These are phyloP conservation scores for Actinemys pallida DNA, from an alignment of 2,113 vertebrate genomes.

Conservation along the genomic window DNA sequence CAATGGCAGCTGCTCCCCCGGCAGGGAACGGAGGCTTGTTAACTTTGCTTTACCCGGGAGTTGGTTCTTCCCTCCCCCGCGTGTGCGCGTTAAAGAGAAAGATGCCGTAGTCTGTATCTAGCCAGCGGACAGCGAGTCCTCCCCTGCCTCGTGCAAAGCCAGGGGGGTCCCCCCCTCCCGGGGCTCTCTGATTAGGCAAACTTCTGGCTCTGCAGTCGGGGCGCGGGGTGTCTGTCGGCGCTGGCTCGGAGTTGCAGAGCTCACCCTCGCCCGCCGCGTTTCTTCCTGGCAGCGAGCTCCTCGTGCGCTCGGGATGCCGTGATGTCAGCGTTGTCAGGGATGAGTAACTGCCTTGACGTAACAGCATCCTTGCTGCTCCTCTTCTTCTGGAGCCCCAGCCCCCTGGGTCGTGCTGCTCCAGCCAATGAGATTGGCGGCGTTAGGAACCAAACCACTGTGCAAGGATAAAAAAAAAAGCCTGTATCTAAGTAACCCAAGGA, in stretches of 20 bases:
- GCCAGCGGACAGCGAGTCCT: no score
- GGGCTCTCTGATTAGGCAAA: no score
- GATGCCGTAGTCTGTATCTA: no score
- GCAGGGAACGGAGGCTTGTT: no score
- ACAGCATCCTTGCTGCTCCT: background rate
- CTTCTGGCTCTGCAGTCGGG: background rate
- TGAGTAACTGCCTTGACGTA: constrained; percentile 66
- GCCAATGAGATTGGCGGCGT: accelerated
- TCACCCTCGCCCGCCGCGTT: background rate
- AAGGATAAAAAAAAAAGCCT: background rate
- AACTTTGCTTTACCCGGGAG: no score
- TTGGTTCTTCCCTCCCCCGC: no score
- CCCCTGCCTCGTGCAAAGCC: no score
- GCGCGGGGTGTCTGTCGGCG: background rate
- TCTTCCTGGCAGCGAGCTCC: background rate
- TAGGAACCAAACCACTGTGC: background rate
- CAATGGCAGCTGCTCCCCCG: no score
- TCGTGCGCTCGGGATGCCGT: constrained; percentile 62
- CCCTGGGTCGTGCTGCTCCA: background rate
- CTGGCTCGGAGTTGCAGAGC: background rate
- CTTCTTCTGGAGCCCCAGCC: background rate
- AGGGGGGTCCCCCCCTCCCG: background rate
- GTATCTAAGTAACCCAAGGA: background rate
- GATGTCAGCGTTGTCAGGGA: constrained; percentile 74
- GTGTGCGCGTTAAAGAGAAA: no score